Percentiles rank a stretch among this genome's conserved stretches.
Conservation (phyloP, 2,888 invertebrate species). For the Patella pellucida region DNA sequence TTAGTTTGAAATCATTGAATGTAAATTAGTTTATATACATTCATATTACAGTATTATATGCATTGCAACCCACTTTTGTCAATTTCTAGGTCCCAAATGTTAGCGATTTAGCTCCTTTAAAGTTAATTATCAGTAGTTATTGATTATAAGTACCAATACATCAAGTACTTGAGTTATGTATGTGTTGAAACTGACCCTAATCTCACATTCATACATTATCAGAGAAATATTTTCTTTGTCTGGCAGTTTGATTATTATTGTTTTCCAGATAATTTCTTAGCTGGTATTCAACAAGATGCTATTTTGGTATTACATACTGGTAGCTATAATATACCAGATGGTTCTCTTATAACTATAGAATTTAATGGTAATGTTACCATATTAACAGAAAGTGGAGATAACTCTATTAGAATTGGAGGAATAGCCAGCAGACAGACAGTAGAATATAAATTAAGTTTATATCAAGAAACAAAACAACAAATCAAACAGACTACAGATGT, state of each 20-base stretch:
- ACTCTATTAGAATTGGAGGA: constrained; percentile 15
- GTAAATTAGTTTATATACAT: too few relatives aligned
- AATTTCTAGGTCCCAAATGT: too few relatives aligned
- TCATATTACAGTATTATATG: too few relatives aligned
- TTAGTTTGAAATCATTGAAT: too few relatives aligned
- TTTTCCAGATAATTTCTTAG: constrained; percentile 44
- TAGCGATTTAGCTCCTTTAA: too few relatives aligned
- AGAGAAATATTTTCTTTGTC: neutral
- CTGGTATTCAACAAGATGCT: constrained; percentile 58
- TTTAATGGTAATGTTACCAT: constrained; percentile 26
- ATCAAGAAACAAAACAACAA: constrained; percentile 32
- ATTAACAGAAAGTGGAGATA: constrained; percentile 19
- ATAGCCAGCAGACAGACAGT: constrained; percentile 18
- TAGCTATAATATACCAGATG: constrained; percentile 38
- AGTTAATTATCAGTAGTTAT: too few relatives aligned
- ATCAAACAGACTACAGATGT: constrained; percentile 28
- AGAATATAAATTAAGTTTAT: constrained; percentile 36
- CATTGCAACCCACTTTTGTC: too few relatives aligned
- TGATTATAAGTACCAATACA: neutral
- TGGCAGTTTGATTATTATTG: neutral
- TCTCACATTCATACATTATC: neutral
- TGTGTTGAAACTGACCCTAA: neutral
- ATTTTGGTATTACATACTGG: constrained; percentile 54
- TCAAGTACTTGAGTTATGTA: neutral
- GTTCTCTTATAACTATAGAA: constrained; percentile 30